Conservation (phyloP, 2,888 invertebrate species). For the Apodemia duryi region DNA sequence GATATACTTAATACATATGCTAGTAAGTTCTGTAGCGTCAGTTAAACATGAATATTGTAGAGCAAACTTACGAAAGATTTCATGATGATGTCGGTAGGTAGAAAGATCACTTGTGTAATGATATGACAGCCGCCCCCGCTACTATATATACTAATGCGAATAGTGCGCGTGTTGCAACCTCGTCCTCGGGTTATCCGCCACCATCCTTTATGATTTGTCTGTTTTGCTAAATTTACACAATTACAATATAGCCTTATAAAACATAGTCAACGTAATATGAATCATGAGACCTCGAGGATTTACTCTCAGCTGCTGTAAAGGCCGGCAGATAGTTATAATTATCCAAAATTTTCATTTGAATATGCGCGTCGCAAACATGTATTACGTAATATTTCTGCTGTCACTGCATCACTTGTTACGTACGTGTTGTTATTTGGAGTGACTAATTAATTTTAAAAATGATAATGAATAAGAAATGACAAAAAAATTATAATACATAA, state of each 20-base stretch:
- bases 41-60: background rate
- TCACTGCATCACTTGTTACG: too few relatives aligned
- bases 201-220: background rate
- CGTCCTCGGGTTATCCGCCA: constrained; percentile 18
- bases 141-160: constrained; percentile 20
- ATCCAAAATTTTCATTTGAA: too few relatives aligned
- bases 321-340: too few relatives aligned
- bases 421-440: too few relatives aligned
- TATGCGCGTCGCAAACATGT: too few relatives aligned
- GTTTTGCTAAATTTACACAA: background rate
- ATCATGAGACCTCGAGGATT: too few relatives aligned
- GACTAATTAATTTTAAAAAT: too few relatives aligned
- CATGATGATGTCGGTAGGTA: constrained; percentile 25
- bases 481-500: too few relatives aligned
- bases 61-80: constrained; percentile 35
- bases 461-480: too few relatives aligned
- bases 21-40: background rate
- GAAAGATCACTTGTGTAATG: constrained; percentile 16
- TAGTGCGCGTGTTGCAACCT: constrained; percentile 18
- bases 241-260: background rate
- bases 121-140: constrained; percentile 2
- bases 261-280: background rate
- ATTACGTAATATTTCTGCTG: too few relatives aligned
- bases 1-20: too few relatives aligned
- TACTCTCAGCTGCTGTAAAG: too few relatives aligned